Conservation (phyloP, 2,113 vertebrate species). For the Salvelinus sp. region DNA sequence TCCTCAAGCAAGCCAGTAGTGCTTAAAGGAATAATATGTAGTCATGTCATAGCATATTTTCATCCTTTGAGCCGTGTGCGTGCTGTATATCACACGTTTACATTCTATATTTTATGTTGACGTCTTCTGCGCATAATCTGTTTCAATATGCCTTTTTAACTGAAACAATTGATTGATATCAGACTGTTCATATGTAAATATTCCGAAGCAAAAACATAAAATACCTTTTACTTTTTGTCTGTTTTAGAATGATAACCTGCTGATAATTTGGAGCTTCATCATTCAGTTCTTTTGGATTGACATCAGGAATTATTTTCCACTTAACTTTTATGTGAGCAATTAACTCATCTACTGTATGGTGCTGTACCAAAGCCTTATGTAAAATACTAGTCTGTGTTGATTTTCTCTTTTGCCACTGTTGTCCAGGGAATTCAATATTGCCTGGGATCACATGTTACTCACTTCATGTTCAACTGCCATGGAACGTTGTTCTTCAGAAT, state of each 20-base stretch:
- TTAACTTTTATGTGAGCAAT: conserved; percentile 69
- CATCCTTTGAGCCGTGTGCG: conserved; percentile 60
- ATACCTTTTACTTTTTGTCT: conserved; percentile 36
- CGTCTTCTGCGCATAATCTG: conserved; percentile 57
- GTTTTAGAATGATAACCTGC: conserved; percentile 59
- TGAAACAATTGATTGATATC: conserved; percentile 24
- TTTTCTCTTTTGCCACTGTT: conserved; percentile 72
- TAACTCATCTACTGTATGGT: conserved; percentile 79
- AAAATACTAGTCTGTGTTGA: conserved; percentile 72
- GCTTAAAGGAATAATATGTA: conserved; percentile 66
- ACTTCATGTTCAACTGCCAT: conserved; percentile 72
- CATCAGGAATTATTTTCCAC: conserved; percentile 71
- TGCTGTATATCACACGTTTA: conserved; percentile 74
- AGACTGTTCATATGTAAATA: conserved; percentile 74
- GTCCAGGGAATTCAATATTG: conserved; percentile 65
- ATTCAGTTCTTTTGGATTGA: conserved; percentile 60
- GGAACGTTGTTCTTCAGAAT: conserved; percentile 55
- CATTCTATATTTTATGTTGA: conserved; percentile 61
- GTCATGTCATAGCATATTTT: conserved; percentile 60
- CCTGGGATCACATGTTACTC: conserved; percentile 65
- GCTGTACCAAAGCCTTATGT: conserved; percentile 83
- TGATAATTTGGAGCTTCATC: conserved; percentile 47
- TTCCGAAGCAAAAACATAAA: conserved; percentile 49
- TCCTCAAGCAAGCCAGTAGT: conserved; percentile 75
- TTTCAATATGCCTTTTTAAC: conserved; percentile 46